Evolutionary conservation across 1,140 invertebrate species (phyloP).

Genomic region (Penaeus japonicus): DNA sequence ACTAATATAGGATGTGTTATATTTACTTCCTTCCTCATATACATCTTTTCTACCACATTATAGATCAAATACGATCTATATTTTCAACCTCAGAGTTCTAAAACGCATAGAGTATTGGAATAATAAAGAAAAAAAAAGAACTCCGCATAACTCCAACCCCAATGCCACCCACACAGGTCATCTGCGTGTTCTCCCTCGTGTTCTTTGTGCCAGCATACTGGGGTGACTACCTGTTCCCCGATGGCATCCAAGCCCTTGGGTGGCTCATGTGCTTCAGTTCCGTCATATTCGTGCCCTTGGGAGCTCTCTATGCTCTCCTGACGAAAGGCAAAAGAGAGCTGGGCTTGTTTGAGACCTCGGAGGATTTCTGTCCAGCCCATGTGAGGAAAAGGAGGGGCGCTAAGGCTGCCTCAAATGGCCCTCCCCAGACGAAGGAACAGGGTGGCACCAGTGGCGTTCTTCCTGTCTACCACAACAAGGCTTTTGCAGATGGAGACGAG

Average conservation of each 20-base stretch:
- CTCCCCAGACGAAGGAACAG: too few species aligned
- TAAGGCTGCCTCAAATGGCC: too few species aligned
- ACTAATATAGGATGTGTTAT: too few species aligned
- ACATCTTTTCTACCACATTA: too few species aligned
- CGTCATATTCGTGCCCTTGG: constrained; percentile 67
- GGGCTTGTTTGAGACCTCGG: constrained; percentile 2
- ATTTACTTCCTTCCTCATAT: too few species aligned
- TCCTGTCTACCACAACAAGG: too few species aligned
- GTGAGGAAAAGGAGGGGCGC: not conserved
- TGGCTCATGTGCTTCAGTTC: constrained; percentile 69
- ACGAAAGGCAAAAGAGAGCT: not conserved
- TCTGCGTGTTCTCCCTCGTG: constrained; percentile 67
- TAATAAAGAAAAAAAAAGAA: too few species aligned
- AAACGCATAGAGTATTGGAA: not conserved
- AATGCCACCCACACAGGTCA: constrained; percentile 63
- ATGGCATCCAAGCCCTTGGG: constrained; percentile 67
- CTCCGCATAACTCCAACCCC: not conserved
- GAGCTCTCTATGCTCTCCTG: not conserved
- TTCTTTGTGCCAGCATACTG: constrained; percentile 66
- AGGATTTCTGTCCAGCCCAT: constrained; percentile 40
- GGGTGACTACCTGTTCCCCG: constrained; percentile 67
- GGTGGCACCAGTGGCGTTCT: too few species aligned
- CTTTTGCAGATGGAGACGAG: too few species aligned
- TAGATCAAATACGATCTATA: too few species aligned
- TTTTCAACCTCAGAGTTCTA: too few species aligned